A percentile compares a stretch with the other conserved stretches of the same genome.
These are phyloP conservation scores for Pogonocichla stellata DNA, from an alignment of 2,113 vertebrate genomes.

Conservation along the genomic window DNA sequence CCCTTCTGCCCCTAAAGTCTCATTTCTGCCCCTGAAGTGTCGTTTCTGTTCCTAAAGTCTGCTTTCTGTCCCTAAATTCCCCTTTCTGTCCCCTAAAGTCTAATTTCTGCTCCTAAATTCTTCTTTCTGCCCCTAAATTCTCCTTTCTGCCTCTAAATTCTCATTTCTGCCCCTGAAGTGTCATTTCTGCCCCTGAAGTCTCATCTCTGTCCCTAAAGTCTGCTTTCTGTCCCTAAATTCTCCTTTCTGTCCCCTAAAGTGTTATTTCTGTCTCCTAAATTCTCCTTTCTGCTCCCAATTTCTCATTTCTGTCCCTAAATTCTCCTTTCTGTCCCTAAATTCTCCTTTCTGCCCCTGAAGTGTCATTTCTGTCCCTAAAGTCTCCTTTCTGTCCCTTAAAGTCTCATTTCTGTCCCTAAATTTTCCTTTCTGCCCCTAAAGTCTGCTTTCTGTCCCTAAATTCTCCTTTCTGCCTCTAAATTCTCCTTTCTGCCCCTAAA, in stretches of 20 bases:
- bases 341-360: neutral
- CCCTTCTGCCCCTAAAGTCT: neutral
- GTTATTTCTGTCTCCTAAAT: neutral
- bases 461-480: fast-evolving
- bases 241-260: neutral
- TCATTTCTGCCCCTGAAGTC: neutral
- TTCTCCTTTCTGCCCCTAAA: neutral
- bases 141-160: neutral
- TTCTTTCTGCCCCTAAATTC: neutral
- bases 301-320: neutral
- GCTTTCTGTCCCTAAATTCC: too few relatives aligned
- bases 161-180: too few relatives aligned
- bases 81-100: too few relatives aligned
- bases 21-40: neutral
- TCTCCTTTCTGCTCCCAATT: fast-evolving
- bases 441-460: neutral
- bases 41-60: neutral
- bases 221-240: neutral
- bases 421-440: neutral
- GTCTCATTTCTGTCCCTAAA: neutral
- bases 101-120: too few relatives aligned
- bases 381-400: neutral
- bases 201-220: neutral
- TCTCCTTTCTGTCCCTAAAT: neutral
- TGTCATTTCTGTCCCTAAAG: neutral